Evolutionary conservation across 2,113 vertebrate species (phyloP), one percentile per base, ranked within the genome.

Genomic region (Archocentrus centrarchus): DNA sequence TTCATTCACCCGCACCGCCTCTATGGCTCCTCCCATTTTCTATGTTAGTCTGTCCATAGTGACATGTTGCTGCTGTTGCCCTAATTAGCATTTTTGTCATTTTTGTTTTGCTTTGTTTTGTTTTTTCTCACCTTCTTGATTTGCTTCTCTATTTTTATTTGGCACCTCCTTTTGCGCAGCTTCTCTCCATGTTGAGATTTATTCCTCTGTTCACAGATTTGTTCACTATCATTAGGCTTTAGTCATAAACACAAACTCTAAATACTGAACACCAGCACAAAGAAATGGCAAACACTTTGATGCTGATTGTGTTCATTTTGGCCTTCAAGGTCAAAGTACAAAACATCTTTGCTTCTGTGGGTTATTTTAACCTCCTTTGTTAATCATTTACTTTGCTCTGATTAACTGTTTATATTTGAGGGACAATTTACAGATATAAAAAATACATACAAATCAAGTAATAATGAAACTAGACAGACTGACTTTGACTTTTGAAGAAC

Each of bases 381-480:
- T 44, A 44, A 44, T 44, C 11, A 13, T 44, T 44, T 44, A 13
- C 11, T 44, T 13, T 44, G 41, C 41, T 41, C 39, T 44, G 41
- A 44, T 13, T 5, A 2, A 5, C 15, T 59, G 5, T 44, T 44
- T 86, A 59, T 39, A 35, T 59, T 59, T 50, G 6, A 1, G 15
- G 22, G 14, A 2, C 3, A 44, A 13, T 44, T 7, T 3, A 35
- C 3, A 11, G 7, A 5, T 2, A 11, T 59, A 3, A 35, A 59
- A 47, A 44, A 14, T 30, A 30, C 30, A 30, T 30, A 30, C 58
- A 61, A 70, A 77, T 9, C 20, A 35, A 24, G 37, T 39, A 7
- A 82, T 17, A 82, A 57, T 11, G 66, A 86, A 89, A 83, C 17
- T 50, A 30, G 30, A 30, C 30, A 3, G 10, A 17, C 7, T 11